A percentile compares a stretch with the other conserved stretches of the same genome.
phyloP scores from a whole-genome alignment of 2,888 invertebrate genomes.

The Scrobipalpa atriplicella region DNA sequence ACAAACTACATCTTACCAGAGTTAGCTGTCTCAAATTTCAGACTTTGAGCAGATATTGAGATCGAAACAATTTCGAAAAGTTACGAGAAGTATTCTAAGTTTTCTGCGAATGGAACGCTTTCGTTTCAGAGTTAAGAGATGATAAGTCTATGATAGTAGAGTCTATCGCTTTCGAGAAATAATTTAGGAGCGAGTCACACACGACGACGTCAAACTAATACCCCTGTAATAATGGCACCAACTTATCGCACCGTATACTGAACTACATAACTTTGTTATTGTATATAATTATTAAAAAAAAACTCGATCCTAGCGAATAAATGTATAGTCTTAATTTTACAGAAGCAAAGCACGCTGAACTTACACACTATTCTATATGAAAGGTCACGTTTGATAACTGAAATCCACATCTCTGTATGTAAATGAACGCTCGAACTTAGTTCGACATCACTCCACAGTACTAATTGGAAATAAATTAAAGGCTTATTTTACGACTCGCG shows the following conservation, averaged over 20 bases:
- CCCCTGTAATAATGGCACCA: slow-evolving; percentile 83
- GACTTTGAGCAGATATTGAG: slow-evolving; percentile 23
- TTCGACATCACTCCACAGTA: slow-evolving; percentile 72
- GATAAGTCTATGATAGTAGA: not conserved
- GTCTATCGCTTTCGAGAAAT: slow-evolving; percentile 26
- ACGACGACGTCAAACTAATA: slow-evolving; percentile 69
- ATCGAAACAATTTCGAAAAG: slow-evolving; percentile 13
- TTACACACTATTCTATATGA: slow-evolving; percentile 75
- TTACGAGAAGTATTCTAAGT: not conserved
- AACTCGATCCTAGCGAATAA: slow-evolving; percentile 78
- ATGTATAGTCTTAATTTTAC: slow-evolving; percentile 80
- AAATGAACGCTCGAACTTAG: slow-evolving; percentile 72
- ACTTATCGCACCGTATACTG: slow-evolving; percentile 83
- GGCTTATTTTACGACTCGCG: slow-evolving; percentile 65
- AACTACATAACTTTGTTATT: slow-evolving; percentile 80
- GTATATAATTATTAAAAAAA: slow-evolving; percentile 73
- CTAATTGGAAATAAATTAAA: slow-evolving; percentile 75
- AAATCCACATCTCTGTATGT: slow-evolving; percentile 67
- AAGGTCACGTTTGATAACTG: slow-evolving; percentile 70
- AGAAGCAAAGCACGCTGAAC: slow-evolving; percentile 82
- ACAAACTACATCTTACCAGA: slow-evolving; percentile 14
- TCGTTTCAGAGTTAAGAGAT: not conserved
- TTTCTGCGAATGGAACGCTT: not conserved
- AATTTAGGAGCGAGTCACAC: slow-evolving; percentile 62
- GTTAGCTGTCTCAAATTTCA: slow-evolving; percentile 18